Conservation (phyloP, 1,140 invertebrate species). For the Harlomillsia oculata region DNA sequence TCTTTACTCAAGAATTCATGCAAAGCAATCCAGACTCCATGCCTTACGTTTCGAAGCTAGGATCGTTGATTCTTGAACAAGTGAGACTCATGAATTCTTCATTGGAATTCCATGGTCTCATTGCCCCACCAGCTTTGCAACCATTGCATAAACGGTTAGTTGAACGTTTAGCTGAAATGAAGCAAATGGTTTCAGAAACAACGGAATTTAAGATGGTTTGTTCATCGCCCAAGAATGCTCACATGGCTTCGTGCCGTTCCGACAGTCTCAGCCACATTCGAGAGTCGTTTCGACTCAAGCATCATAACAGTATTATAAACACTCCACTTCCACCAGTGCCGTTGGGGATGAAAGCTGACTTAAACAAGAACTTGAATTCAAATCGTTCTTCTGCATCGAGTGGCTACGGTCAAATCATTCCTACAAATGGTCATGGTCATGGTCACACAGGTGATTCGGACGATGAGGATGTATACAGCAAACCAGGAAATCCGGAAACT, state of each 20-base stretch:
- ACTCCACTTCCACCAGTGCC: conserved; percentile 39
- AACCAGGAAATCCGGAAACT: conserved; percentile 43
- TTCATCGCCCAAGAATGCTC: too few species aligned
- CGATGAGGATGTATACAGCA: conserved; percentile 56
- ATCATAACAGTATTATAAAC: conserved; percentile 20
- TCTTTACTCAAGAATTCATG: conserved; percentile 71
- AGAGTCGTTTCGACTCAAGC: conserved; percentile 18
- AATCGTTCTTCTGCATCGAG: conserved; percentile 42
- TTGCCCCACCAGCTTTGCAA: conserved; percentile 70
- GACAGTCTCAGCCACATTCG: conserved; percentile 8
- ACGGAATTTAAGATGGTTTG: too few species aligned
- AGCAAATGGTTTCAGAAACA: conserved; percentile 37
- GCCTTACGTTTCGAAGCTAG: conserved; percentile 43
- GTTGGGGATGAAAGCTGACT: too few species aligned
- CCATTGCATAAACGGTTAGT: conserved; percentile 75
- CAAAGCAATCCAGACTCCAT: conserved; percentile 61
- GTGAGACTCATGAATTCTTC: conserved; percentile 40
- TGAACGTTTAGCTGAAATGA: conserved; percentile 71
- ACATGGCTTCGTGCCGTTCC: conserved; percentile 15
- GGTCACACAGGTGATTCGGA: conserved; percentile 40
- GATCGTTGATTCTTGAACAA: conserved; percentile 69
- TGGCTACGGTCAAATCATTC: too few species aligned
- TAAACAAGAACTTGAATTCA: conserved; percentile 50
- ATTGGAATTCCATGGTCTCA: conserved; percentile 60
- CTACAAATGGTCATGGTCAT: neutral